Percentiles rank a stretch among this genome's conserved stretches.
Conservation (phyloP, 1,140 invertebrate species). For the Musca vetustissima region DNA sequence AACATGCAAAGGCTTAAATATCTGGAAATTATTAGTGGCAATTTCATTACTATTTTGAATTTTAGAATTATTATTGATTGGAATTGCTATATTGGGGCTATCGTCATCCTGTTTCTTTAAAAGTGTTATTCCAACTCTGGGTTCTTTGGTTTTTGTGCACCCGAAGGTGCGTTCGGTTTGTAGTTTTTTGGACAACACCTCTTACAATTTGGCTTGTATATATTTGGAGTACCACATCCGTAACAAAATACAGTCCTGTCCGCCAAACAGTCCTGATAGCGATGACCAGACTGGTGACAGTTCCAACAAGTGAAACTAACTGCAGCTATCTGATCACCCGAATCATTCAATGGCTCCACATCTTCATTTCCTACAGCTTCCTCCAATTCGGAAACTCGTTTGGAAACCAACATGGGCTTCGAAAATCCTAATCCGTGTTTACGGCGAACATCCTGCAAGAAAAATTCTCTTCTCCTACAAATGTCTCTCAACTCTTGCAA, state of each 20-base stretch:
- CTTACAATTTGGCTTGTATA: background rate
- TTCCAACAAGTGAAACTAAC: background rate
- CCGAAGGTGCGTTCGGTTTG: background rate
- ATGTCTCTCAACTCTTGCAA: background rate
- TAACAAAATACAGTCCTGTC: background rate
- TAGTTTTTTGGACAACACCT: background rate
- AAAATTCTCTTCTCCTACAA: background rate
- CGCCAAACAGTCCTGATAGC: conserved; percentile 22
- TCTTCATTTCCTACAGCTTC: background rate
- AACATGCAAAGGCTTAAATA: no score
- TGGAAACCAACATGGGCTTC: background rate
- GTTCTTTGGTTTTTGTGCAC: no score
- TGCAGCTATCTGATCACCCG: background rate
- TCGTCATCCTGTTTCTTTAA: no score
- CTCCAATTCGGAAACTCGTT: background rate
- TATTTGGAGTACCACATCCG: background rate
- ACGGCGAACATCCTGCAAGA: background rate
- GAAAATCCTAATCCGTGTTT: background rate
- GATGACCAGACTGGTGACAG: conserved; percentile 21
- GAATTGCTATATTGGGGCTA: no score
- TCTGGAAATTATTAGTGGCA: no score
- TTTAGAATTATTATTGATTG: no score
- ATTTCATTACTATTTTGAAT: no score
- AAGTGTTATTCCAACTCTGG: no score
- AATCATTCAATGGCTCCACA: background rate